Percentiles rank a stretch among this genome's conserved stretches.
Evolutionary conservation across 2,888 invertebrate species (phyloP).

Genomic region (Apomyelois bistriatella): DNA sequence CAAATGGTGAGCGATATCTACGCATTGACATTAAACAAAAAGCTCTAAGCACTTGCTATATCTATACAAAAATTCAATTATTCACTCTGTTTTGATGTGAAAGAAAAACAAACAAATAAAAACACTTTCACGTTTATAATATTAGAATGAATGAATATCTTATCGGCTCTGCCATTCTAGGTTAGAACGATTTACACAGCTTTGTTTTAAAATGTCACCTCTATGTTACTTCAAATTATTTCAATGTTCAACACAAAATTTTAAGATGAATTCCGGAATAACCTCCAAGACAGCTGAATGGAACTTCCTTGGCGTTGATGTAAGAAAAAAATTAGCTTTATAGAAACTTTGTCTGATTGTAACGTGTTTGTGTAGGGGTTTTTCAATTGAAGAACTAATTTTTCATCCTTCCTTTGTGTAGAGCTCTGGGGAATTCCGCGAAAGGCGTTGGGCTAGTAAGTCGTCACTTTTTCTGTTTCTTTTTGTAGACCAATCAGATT

Average conservation of each 20-base stretch:
- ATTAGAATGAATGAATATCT: too few relatives aligned
- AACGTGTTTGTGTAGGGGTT: slow-evolving; percentile 2
- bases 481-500: not conserved
- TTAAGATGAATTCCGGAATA: slow-evolving; percentile 6
- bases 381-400: slow-evolving; percentile 6
- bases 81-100: too few relatives aligned
- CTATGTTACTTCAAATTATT: not conserved
- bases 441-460: not conserved
- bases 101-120: too few relatives aligned
- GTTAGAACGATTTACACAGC: too few relatives aligned
- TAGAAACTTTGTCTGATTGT: slow-evolving; percentile 1
- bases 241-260: not conserved
- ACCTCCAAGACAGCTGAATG: slow-evolving; percentile 1
- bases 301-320: slow-evolving; percentile 1
- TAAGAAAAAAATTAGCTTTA: slow-evolving; percentile 4
- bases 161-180: too few relatives aligned
- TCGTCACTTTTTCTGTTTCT: not conserved
- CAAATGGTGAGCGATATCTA: too few relatives aligned
- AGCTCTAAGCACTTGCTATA: too few relatives aligned
- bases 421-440: not conserved
- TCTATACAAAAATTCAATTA: too few relatives aligned
- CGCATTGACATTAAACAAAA: too few relatives aligned
- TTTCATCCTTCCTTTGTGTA: not conserved
- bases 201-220: too few relatives aligned
- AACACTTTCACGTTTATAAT: too few relatives aligned